A percentile compares a stretch with the other conserved stretches of the same genome.
Conservation (phyloP, 1,140 invertebrate genomes). For the Diabrotica undecimpunctata region DNA sequence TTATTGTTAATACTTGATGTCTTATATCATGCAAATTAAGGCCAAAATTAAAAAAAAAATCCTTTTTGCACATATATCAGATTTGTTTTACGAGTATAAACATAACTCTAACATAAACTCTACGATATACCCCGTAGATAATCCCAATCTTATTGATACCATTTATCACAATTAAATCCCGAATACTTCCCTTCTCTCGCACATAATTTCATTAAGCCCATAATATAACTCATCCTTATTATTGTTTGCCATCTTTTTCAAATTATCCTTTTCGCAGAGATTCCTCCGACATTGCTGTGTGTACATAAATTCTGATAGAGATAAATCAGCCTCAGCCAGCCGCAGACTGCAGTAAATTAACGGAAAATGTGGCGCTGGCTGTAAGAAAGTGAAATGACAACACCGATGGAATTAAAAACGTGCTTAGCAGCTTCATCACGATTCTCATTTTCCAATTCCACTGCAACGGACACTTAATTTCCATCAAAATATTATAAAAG, state of each 20-base stretch:
- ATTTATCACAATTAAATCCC: neutral
- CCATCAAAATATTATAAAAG: constrained; percentile 19
- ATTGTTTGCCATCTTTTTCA: constrained; percentile 35
- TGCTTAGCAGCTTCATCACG: constrained; percentile 26
- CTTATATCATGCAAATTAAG: no score
- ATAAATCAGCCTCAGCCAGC: constrained; percentile 35
- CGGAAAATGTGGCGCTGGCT: constrained; percentile 33
- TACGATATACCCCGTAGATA: constrained; percentile 18
- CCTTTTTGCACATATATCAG: no score
- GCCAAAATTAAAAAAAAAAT: no score
- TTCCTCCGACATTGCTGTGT: constrained; percentile 11
- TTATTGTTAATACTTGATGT: no score
- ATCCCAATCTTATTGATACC: neutral
- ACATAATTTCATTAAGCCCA: neutral
- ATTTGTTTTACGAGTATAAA: no score
- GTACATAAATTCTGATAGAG: constrained; percentile 41
- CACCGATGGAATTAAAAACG: constrained; percentile 39
- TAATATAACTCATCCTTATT: constrained; percentile 31
- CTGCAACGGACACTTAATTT: constrained; percentile 16
- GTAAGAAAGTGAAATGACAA: constrained; percentile 34
- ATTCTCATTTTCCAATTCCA: constrained; percentile 20
- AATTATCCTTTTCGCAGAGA: constrained; percentile 23
- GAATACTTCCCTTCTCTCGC: neutral
- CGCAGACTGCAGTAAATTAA: constrained; percentile 34
- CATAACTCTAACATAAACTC: no score